Evolutionary conservation across 2,113 vertebrate genomes (phyloP).

Genomic region (Empidonax alnorum): DNA sequence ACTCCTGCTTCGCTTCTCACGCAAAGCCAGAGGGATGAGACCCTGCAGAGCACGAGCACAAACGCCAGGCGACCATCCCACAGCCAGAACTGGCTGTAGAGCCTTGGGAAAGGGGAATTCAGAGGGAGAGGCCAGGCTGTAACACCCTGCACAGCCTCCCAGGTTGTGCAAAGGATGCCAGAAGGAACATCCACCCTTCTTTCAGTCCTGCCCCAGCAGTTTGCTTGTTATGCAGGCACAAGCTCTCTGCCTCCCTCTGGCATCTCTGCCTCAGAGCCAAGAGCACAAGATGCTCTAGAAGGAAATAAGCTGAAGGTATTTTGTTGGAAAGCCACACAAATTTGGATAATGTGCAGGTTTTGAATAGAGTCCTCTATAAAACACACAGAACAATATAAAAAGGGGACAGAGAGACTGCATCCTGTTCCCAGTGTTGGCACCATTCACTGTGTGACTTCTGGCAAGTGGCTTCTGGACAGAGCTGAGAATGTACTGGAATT

Average conservation of each 20-base stretch:
- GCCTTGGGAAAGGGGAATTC: neutral
- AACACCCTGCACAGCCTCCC: neutral
- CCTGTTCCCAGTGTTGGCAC: neutral
- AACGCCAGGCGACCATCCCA: neutral
- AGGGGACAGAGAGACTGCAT: neutral
- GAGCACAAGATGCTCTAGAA: neutral
- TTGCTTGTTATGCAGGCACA: neutral
- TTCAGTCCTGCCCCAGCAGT: neutral
- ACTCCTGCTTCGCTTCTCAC: rapidly evolving
- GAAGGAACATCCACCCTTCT: neutral
- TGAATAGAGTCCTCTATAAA: neutral
- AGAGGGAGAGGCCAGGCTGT: rapidly evolving
- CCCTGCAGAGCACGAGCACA: neutral
- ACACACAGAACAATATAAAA: neutral
- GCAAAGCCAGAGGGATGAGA: neutral
- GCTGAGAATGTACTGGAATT: neutral
- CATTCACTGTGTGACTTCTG: neutral
- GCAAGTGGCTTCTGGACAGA: neutral
- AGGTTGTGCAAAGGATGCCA: neutral
- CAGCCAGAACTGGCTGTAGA: neutral
- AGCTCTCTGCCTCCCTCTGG: too few species aligned
- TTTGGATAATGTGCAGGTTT: neutral
- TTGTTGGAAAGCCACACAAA: neutral
- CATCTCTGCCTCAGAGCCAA: neutral
- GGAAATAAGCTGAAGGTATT: neutral